Conservation (phyloP, 2,113 vertebrate genomes). For the Panthera tigris region DNA sequence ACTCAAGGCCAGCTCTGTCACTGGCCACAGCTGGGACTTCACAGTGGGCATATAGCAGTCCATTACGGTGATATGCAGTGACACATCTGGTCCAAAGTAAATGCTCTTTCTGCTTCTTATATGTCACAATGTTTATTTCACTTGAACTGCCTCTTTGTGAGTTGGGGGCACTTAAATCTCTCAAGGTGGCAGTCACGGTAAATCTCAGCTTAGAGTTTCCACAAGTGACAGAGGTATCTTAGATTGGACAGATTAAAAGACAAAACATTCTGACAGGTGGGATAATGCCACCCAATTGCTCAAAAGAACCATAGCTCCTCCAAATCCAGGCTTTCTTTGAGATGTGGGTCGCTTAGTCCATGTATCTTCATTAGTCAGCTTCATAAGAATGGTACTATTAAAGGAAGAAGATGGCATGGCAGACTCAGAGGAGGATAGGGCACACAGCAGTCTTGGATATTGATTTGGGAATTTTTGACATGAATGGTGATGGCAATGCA, state of each 20-base stretch:
- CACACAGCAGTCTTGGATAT: background rate
- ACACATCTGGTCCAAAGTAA: slow-evolving; percentile 9
- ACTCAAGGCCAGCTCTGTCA: background rate
- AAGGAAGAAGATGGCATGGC: background rate
- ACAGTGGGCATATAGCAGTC: background rate
- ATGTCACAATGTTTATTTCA: slow-evolving; percentile 69
- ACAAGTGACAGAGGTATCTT: background rate
- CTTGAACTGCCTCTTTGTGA: slow-evolving; percentile 24
- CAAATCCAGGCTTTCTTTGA: background rate
- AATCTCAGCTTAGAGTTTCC: slow-evolving; percentile 9
- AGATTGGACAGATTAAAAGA: background rate
- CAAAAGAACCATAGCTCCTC: background rate
- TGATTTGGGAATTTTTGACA: background rate
- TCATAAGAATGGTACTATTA: background rate
- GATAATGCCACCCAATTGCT: background rate
- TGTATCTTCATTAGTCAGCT: background rate
- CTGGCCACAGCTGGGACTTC: background rate
- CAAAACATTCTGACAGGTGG: background rate
- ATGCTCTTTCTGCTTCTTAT: slow-evolving; percentile 49
- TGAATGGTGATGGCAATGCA: background rate
- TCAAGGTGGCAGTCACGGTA: slow-evolving; percentile 58
- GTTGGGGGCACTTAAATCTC: slow-evolving; percentile 1
- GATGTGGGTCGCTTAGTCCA: background rate
- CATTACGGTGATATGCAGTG: background rate
- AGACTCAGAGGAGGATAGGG: background rate